Evolutionary conservation across 2,113 vertebrate species (phyloP).

Genomic region (Monarcha castaneiventris): DNA sequence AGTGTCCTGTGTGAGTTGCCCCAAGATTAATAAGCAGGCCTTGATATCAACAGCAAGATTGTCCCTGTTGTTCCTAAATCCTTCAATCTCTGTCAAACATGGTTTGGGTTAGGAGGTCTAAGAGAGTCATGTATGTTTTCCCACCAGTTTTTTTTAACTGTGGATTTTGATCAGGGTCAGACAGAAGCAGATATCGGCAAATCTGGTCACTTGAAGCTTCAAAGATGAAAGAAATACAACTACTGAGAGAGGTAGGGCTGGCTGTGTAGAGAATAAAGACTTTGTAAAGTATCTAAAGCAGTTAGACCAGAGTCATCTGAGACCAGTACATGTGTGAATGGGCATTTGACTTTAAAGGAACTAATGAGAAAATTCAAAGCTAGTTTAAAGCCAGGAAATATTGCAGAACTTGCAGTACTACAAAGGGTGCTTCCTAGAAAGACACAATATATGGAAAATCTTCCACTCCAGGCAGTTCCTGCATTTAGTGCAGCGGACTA

Average conservation of each 20-base stretch:
- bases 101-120: not conserved
- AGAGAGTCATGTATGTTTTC: not conserved
- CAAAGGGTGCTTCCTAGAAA: slow-evolving; percentile 1
- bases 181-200: not conserved
- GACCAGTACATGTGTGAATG: not conserved
- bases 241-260: not conserved
- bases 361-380: not conserved
- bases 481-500: slow-evolving; percentile 34
- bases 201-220: not conserved
- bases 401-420: not conserved
- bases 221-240: not conserved
- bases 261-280: not conserved
- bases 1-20: not conserved
- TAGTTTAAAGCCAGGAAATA: not conserved
- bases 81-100: fast-evolving
- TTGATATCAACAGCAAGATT: not conserved
- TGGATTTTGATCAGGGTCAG: not conserved
- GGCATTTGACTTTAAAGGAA: not conserved
- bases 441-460: not conserved
- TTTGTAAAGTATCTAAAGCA: not conserved
- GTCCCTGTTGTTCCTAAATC: not conserved
- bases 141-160: not conserved
- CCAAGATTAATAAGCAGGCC: not conserved
- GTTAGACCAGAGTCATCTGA: not conserved
- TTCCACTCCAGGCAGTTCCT: slow-evolving; percentile 30